A percentile compares a stretch with the other conserved stretches of the same genome.
Conservation (phyloP, 2,113 vertebrate species). For the Bombycilla garrulus region DNA sequence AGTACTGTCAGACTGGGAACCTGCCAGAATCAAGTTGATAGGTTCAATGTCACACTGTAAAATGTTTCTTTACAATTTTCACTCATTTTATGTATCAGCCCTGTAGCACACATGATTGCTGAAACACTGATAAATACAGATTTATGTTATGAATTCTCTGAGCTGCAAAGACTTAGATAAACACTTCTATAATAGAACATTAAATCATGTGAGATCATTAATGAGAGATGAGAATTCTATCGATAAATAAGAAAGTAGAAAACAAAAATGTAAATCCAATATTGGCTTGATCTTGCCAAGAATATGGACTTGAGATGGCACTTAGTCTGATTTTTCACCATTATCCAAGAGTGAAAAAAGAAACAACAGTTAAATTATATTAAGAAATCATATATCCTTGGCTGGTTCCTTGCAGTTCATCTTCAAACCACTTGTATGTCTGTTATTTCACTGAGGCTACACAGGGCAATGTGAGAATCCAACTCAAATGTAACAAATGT, state of each 20-base stretch:
- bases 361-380: background rate
- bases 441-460: constrained; percentile 21
- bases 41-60: background rate
- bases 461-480: background rate
- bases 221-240: background rate
- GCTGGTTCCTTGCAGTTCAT: background rate
- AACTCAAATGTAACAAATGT: too few relatives aligned
- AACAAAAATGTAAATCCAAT: background rate
- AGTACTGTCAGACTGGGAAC: background rate
- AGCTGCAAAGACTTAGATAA: background rate
- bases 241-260: background rate
- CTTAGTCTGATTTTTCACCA: background rate
- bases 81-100: background rate
- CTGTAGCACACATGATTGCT: background rate
- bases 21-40: background rate
- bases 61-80: background rate
- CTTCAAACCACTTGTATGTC: constrained; percentile 32
- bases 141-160: background rate
- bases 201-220: background rate
- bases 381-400: constrained; percentile 7
- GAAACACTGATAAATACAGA: background rate
- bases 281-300: background rate
- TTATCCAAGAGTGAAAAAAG: background rate
- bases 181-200: background rate
- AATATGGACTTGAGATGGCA: background rate